A percentile compares a stretch with the other conserved stretches of the same genome.
These are phyloP conservation scores for Piaya cayana DNA, from an alignment of 2,113 vertebrate genomes.

Conservation along the genomic window DNA sequence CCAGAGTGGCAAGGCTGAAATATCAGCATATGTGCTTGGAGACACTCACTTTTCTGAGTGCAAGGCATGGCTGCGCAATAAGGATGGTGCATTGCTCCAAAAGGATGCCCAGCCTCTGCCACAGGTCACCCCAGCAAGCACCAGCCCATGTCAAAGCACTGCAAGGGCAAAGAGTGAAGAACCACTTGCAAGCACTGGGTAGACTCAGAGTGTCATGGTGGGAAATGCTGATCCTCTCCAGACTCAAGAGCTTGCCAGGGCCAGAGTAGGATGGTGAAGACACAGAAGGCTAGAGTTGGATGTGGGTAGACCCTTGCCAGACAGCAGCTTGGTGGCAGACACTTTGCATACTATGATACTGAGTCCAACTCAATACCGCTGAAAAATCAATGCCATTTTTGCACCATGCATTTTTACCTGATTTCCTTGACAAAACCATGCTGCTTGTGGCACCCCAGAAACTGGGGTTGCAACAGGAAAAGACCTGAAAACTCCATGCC, in stretches of 20 bases:
- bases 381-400: background rate
- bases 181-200: background rate
- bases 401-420: background rate
- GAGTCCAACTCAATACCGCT: background rate
- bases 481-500: background rate
- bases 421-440: background rate
- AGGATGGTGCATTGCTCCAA: background rate
- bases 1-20: background rate
- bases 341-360: background rate
- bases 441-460: background rate
- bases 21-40: background rate
- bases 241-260: background rate
- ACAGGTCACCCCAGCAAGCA: background rate
- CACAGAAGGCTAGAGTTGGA: background rate
- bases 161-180: background rate
- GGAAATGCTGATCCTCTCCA: background rate
- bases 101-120: background rate
- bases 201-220: background rate
- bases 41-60: background rate
- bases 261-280: background rate
- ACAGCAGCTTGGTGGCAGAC: background rate
- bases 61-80: rapidly evolving
- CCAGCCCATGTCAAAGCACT: rapidly evolving
- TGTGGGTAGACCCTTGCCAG: background rate
- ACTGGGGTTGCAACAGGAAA: background rate